These are phyloP conservation scores for Dryadula phaetusa DNA, from an alignment of 2,888 invertebrate genomes.

Conservation along the genomic window DNA sequence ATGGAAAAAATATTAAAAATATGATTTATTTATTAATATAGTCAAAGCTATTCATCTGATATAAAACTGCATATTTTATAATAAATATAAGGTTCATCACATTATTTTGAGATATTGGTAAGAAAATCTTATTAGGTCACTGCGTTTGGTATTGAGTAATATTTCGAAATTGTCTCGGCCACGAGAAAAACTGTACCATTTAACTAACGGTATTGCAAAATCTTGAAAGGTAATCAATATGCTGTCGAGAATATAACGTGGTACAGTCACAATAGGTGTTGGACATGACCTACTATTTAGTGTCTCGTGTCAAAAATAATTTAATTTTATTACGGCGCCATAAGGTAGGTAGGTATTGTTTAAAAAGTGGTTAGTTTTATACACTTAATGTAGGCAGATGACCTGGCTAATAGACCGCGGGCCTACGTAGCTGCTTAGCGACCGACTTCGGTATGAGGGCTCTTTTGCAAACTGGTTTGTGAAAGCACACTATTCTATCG, in stretches of 20 bases:
- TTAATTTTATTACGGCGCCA: conserved; percentile 1
- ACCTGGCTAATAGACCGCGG: conserved; percentile 61
- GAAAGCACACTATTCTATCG: conserved; percentile 53
- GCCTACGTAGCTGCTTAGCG: conserved; percentile 52
- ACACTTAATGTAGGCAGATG: conserved; percentile 56
- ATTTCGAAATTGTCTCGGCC: not conserved
- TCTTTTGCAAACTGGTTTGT: conserved; percentile 75
- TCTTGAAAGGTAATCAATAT: conserved; percentile 23
- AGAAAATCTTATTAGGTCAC: not conserved
- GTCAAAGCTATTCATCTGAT: not conserved
- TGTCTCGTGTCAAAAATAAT: conserved; percentile 21
- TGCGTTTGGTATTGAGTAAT: conserved; percentile 15
- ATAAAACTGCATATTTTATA: not conserved
- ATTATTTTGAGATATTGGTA: not conserved
- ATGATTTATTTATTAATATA: too few relatives aligned
- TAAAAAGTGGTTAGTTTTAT: conserved; percentile 26
- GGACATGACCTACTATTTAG: conserved; percentile 23
- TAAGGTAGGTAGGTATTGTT: conserved; percentile 12
- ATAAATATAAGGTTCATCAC: not conserved
- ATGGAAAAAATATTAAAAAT: not conserved
- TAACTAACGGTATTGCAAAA: conserved; percentile 31
- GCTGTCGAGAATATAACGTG: conserved; percentile 20
- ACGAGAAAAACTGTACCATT: conserved; percentile 33
- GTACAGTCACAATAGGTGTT: conserved; percentile 25
- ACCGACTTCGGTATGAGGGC: conserved; percentile 66